Evolutionary conservation across 2,113 vertebrate species (phyloP), one percentile per base, ranked within the genome.

Genomic region (Scartelaos histophorus): DNA sequence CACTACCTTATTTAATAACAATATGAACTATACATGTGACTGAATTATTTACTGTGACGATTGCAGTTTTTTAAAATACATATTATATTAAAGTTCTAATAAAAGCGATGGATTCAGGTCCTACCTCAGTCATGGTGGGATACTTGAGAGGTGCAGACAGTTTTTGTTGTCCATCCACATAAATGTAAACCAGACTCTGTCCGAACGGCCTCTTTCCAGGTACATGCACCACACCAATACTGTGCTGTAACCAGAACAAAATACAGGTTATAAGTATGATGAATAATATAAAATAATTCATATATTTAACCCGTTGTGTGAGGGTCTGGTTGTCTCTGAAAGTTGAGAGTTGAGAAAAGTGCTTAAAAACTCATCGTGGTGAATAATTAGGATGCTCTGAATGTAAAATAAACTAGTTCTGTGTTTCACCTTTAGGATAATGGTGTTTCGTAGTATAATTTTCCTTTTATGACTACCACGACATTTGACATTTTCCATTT

Each of bases 161-260:
- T 70, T 98, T 98, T 87, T 95, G 98, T 72, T 98, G 98, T 65
- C 98, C 98, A 47, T 99, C 98, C 69, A 98, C 95, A 1, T 98
- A 99, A 85, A 99, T 96, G 86, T 93, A 97, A 22, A 99, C 95
- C 7, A 96, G 87, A 78, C 98, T 99, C 90, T 98, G 98, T 67
- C 98, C 98, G 87, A 99, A 98, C 0, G 97, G 97, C 76, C 98
- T 96, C 91, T 98, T 99, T 51, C 96, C 97, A 54, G 97, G 98
- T 47, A 98, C 85, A 0, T 98, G 98, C 79, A 99, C 96, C 80
- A 99, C 94, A 21, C 94, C 94, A 72, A 99, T 85, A 81, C 95
- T 97, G 90, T 99, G 97, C 98, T 99, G 91, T 73, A 65, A 73
- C 73, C 69, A 84, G n/a, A 86, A 62, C 79, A 43, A 57, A 12